These are phyloP conservation scores for Chaetophractus vellerosus DNA, from an alignment of 2,797 vertebrate genomes.

Conservation along the genomic window DNA sequence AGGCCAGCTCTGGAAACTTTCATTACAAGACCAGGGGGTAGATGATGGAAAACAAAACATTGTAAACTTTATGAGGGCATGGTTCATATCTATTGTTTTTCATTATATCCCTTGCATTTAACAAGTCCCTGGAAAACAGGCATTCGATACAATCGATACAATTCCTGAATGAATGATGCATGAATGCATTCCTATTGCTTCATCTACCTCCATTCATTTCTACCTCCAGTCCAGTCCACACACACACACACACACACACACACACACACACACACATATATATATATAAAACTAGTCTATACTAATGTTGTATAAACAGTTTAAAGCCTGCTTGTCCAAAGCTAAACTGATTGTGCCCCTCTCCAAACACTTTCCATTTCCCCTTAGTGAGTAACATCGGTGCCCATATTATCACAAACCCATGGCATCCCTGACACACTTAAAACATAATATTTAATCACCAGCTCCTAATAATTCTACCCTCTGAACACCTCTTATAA, in stretches of 20 bases:
- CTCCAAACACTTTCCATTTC: neutral
- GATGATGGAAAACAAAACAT: neutral
- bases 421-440: neutral
- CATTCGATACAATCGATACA: neutral
- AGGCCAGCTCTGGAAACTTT: neutral
- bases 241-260: too few species aligned
- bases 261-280: too few species aligned
- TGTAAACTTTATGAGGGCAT: neutral
- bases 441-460: too few species aligned
- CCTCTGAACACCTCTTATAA: too few species aligned
- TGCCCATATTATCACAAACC: neutral
- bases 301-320: neutral
- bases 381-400: fast-evolving
- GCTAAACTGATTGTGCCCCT: too few species aligned
- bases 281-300: fast-evolving
- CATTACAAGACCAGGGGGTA: neutral
- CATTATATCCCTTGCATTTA: neutral
- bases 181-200: neutral
- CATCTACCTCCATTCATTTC: neutral
- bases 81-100: neutral
- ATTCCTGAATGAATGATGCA: neutral
- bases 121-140: neutral
- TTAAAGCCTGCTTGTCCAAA: neutral
- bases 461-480: neutral
- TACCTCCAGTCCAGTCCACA: neutral